Base-by-base conservation (phyloP, 2,113 vertebrate genomes). In the Leptobrachium ailaonicum region DNA sequence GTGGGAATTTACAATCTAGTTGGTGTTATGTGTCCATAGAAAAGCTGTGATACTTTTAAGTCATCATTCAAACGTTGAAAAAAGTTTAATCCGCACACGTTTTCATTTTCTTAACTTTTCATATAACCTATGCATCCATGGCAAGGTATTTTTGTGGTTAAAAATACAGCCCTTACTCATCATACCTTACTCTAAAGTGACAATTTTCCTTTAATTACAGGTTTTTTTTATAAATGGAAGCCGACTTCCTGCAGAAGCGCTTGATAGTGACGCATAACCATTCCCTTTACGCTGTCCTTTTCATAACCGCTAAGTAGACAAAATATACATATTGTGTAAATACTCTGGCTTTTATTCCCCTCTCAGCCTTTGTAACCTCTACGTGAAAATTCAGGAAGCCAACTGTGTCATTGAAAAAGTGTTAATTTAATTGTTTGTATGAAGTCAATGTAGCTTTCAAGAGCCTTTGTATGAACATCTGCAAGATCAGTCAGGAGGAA, bases 401-500 rank as follows among this genome's bases (percentile, higher is more conserved):
- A 40, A 32, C 62, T 10, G 40, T 72, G 47, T 72, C 20, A 56
- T 41, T 11, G 50, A 56, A 54, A 74, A 2, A 20, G 72, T n/a
- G 56, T 74, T 74, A 43, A n/a, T 60, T 6, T 74, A 10, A 9
- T 53, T 76, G 32, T 14, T 66, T 50, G 10, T 9, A 53, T 42
- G 50, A 68, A 43, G 8, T 53, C 47, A 76, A 53, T 40, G 47
- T 41, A 67, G 53, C 53, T 73, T 58, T 58, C 71, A 58, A 58
- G 41, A 7, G 47, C 12, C 14, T 76, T 76, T 42, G 41, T 68
- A 76, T 56, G 20, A 76, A 68, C 75, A 68, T 66, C 43, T 75
- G 64, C 32, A 68, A n/a, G 75, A 76, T 68, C 64, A 68, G 40
- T 68, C 47, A 64, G 40, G 40, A 76, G 75, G 63, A 76, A 56